Evolutionary conservation across 2,888 invertebrate species (phyloP).

Genomic region (Criorhina ranunculi): DNA sequence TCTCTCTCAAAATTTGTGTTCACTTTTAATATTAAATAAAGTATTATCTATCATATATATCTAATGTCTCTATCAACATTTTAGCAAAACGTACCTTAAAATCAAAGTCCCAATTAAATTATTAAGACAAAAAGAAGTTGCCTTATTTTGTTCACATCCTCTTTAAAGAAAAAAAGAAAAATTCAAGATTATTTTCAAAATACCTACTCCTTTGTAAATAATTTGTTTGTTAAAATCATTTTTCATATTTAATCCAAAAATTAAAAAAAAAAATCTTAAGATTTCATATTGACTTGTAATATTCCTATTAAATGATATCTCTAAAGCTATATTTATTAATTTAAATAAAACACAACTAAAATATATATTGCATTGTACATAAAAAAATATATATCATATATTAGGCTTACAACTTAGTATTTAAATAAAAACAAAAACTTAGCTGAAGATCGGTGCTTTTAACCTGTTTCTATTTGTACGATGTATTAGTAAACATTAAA

Average conservation of each 20-base stretch:
- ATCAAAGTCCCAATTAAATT: slow-evolving; percentile 69
- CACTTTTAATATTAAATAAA: slow-evolving; percentile 60
- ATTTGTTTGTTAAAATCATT: slow-evolving; percentile 30
- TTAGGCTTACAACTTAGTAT: slow-evolving; percentile 67
- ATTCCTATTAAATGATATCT: slow-evolving; percentile 73
- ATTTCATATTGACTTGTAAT: slow-evolving; percentile 76
- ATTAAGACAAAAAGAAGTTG: slow-evolving; percentile 73
- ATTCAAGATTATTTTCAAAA: slow-evolving; percentile 36
- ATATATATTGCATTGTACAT: slow-evolving; percentile 67
- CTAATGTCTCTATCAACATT: slow-evolving; percentile 60
- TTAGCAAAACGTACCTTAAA: slow-evolving; percentile 74
- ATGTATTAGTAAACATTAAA: slow-evolving; percentile 82
- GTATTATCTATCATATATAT: slow-evolving; percentile 51
- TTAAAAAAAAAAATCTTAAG: slow-evolving; percentile 42
- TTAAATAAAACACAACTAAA: slow-evolving; percentile 38
- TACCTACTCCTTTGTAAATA: slow-evolving; percentile 59
- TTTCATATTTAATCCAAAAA: slow-evolving; percentile 50
- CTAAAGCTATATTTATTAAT: slow-evolving; percentile 75
- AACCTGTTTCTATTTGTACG: slow-evolving; percentile 85
- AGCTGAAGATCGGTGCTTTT: slow-evolving; percentile 85
- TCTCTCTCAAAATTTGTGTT: slow-evolving; percentile 65
- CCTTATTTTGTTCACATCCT: slow-evolving; percentile 72
- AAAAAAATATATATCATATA: slow-evolving; percentile 49
- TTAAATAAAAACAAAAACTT: slow-evolving; percentile 80
- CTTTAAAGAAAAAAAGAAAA: slow-evolving; percentile 6